Percentiles rank a stretch among this genome's conserved stretches.
Evolutionary conservation across 1,140 invertebrate genomes (phyloP).

Genomic region (Liolophura sinensis): DNA sequence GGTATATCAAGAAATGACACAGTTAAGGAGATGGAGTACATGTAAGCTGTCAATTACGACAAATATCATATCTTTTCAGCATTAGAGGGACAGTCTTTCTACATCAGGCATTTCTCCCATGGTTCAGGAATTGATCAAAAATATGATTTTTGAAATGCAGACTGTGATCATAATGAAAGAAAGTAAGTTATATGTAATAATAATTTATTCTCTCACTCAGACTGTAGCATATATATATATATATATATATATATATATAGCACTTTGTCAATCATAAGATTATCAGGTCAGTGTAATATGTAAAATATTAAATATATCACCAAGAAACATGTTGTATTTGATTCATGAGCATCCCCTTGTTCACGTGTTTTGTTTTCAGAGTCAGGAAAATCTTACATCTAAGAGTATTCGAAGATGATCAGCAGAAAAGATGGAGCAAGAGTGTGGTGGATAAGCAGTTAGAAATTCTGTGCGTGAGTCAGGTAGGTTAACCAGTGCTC

Average conservation of each 20-base stretch:
- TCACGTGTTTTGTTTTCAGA: conserved; percentile 60
- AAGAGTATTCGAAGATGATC: conserved; percentile 79
- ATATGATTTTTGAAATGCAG: background rate
- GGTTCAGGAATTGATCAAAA: background rate
- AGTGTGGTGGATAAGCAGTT: conserved; percentile 72
- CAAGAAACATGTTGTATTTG: background rate
- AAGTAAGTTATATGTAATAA: no score
- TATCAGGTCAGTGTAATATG: background rate
- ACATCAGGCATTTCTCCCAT: background rate
- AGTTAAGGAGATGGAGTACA: conserved; percentile 79
- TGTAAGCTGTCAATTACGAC: conserved; percentile 65
- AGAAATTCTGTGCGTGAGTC: conserved; percentile 65
- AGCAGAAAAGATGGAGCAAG: conserved; percentile 78
- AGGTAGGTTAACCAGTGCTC: conserved; percentile 59
- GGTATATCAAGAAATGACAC: conserved; percentile 82
- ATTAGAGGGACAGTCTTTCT: background rate
- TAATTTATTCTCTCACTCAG: no score
- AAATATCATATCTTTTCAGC: background rate
- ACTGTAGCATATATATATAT: conserved; percentile 7
- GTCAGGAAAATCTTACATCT: conserved; percentile 80
- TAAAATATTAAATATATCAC: background rate
- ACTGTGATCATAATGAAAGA: no score
- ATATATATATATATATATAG: conserved; percentile 11
- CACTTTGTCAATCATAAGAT: background rate
- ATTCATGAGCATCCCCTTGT: background rate